phyloP scores from a whole-genome alignment of 2,888 invertebrate genomes.

The Gastracanthus pulcherrimus region DNA sequence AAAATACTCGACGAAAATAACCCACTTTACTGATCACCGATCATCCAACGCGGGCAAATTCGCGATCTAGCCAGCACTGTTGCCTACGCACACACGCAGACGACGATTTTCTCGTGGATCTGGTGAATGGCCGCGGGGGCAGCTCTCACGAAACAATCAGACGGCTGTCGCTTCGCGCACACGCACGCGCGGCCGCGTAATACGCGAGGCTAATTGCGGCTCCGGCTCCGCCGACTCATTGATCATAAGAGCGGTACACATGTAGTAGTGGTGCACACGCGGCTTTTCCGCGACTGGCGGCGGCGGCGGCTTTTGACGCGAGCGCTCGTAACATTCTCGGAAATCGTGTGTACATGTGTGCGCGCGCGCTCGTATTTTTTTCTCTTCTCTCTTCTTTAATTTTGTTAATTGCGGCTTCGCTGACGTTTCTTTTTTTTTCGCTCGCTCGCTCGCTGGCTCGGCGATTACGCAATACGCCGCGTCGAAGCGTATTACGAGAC shows the following conservation, averaged over 20 bases:
- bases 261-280: not conserved
- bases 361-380: not conserved
- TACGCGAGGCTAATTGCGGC: conserved; percentile 44
- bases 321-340: conserved; percentile 46
- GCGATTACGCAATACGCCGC: conserved; percentile 18
- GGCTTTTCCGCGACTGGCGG: conserved; percentile 43
- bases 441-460: not conserved
- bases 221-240: conserved; percentile 41
- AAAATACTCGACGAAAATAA: too few species aligned
- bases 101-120: not conserved
- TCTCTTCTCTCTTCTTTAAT: conserved; percentile 38
- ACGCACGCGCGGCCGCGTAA: not conserved
- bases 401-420: conserved; percentile 50
- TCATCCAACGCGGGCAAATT: too few species aligned
- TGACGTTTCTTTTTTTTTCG: conserved; percentile 8
- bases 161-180: not conserved
- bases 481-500: too few species aligned
- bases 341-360: conserved; percentile 27
- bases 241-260: conserved; percentile 31
- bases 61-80: too few species aligned
- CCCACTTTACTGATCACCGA: too few species aligned
- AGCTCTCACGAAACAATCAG: conserved; percentile 1
- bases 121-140: not conserved
- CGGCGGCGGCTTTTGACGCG: conserved; percentile 48
- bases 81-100: not conserved